Conservation (phyloP, 2,113 vertebrate species). For the Cricetomys ansorgei region DNA sequence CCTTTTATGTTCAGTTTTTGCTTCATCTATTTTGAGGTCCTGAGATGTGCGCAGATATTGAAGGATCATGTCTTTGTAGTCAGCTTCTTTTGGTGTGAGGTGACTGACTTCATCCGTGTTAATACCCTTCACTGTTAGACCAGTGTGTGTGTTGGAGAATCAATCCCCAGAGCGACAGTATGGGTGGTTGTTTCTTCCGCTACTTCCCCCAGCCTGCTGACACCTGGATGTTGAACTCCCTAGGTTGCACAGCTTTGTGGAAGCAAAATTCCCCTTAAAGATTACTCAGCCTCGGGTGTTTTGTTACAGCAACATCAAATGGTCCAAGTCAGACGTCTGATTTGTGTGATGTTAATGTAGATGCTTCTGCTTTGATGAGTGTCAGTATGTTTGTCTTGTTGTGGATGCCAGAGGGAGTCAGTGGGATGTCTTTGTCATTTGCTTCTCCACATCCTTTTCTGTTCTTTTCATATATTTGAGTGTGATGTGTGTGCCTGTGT, state of each 20-base stretch:
- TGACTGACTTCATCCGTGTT: not conserved
- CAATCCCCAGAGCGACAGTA: not conserved
- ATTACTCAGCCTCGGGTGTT: not conserved
- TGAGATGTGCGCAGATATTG: not conserved
- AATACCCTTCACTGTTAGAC: constrained; percentile 38
- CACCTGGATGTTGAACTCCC: not conserved
- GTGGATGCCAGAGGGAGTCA: not conserved
- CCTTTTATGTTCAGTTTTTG: not conserved
- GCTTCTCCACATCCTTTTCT: not conserved
- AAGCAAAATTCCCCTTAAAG: not conserved
- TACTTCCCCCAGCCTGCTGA: too few species aligned
- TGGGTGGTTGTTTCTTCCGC: not conserved
- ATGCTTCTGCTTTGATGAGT: not conserved
- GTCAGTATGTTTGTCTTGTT: not conserved
- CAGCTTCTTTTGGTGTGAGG: not conserved
- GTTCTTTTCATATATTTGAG: not conserved
- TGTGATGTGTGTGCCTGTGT: not conserved
- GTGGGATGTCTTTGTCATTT: not conserved
- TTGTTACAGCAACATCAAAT: not conserved
- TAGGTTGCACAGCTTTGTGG: not conserved
- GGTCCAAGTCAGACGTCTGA: not conserved
- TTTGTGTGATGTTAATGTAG: not conserved
- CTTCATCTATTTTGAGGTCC: constrained; percentile 30
- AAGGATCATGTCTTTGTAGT: not conserved
- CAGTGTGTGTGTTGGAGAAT: not conserved